Evolutionary conservation across 2,888 invertebrate genomes (phyloP), one percentile per base, ranked within the genome.

Genomic region (Thera obeliscata): DNA sequence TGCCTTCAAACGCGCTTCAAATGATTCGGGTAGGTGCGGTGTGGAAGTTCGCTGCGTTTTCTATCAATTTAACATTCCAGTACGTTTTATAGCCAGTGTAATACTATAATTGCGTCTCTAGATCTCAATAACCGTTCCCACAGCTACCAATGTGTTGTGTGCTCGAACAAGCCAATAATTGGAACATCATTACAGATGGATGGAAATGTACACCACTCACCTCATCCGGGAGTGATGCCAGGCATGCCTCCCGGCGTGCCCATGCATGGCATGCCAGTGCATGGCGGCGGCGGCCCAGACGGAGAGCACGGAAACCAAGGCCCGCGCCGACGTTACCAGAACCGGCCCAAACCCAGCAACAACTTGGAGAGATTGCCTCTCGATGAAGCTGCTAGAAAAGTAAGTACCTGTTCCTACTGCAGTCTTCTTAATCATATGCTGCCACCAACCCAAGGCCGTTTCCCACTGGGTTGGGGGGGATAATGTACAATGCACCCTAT

Each of bases 361-460:
- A 93, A 89, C 71, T 71, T 88, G 50, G 96, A 96, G 75, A 90
- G 95, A 56, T 83, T 96, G 74, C 95, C 96, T 0, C 88, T 96
- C 38, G 95, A 95, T 79, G 96, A 96, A 85, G 96, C 96, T 65
- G 96, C 96, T 64, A 96, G 96, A 85, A 86, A 96, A 85, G 95
- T 75, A 41, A 63, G 58, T 64, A 41, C 22, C 9, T 43, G 7
- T 36, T 11, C 49, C 5, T 49, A 12, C 12, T 9, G 43, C 9
- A 22, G 22, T 22, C 50, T 49, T 49, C 2, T 4, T 3, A 5
- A 50, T 50, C 5, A 22, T 12, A 22, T 22, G 8, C 41, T 6
- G 2, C 22, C 22, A 22, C 22, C 22, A 22, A 22, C 22, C 22
- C 22, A 22, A 22, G 22, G 22, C 22, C 22, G 0, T 22, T 22